phyloP scores from a whole-genome alignment of 2,888 invertebrate genomes.

The Lordiphosa andalusiaca region DNA sequence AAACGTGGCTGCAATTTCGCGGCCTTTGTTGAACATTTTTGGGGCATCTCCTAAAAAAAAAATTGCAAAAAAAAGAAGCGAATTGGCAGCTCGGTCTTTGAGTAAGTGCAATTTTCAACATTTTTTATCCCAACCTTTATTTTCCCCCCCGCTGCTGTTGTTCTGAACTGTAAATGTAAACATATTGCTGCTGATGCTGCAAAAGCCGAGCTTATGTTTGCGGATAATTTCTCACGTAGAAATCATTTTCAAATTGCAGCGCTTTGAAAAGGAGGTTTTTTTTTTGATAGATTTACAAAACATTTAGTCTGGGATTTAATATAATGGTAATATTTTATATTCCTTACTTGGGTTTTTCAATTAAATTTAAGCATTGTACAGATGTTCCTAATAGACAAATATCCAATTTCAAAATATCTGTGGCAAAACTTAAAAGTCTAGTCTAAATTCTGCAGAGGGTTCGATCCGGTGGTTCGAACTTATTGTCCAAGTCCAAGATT shows the following conservation, averaged over 20 bases:
- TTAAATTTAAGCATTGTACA: too few species aligned
- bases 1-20: slow-evolving; percentile 49
- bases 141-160: neutral
- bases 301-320: too few species aligned
- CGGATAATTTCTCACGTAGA: neutral
- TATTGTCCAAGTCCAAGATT: too few species aligned
- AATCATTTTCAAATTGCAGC: neutral
- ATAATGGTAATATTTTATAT: too few species aligned
- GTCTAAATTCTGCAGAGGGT: too few species aligned
- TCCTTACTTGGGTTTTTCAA: too few species aligned
- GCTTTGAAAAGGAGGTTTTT: too few species aligned
- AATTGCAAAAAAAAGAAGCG: slow-evolving; percentile 24
- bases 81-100: slow-evolving; percentile 52
- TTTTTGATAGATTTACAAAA: too few species aligned
- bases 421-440: too few species aligned
- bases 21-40: slow-evolving; percentile 54
- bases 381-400: too few species aligned
- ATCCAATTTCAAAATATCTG: too few species aligned
- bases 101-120: slow-evolving; percentile 39
- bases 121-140: slow-evolving; percentile 24
- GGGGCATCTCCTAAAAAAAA: slow-evolving; percentile 5
- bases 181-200: slow-evolving; percentile 30
- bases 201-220: slow-evolving; percentile 33
- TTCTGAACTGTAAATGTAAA: slow-evolving; percentile 23
- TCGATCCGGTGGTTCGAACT: too few species aligned